phyloP scores from a whole-genome alignment of 2,797 vertebrate genomes.

The Melanotaenia maccullochi region DNA sequence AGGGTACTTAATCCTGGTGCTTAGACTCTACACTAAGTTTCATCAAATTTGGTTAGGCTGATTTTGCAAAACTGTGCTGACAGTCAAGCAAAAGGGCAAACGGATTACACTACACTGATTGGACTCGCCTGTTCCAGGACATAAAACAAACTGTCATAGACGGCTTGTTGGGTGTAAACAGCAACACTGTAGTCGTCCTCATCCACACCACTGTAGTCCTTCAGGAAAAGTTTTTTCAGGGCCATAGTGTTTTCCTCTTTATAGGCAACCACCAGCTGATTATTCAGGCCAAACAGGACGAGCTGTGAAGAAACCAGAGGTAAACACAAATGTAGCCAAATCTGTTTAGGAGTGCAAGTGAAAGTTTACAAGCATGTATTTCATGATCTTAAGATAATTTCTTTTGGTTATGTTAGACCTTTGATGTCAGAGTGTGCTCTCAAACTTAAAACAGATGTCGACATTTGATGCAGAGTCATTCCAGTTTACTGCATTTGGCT shows the following conservation, averaged over 20 bases:
- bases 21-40: neutral
- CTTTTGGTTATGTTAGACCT: neutral
- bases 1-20: neutral
- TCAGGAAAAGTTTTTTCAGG: slow-evolving; percentile 94
- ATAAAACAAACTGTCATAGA: slow-evolving; percentile 89
- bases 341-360: neutral
- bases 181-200: slow-evolving; percentile 92
- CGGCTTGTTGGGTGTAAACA: slow-evolving; percentile 87
- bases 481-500: neutral
- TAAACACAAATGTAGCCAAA: neutral
- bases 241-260: slow-evolving; percentile 93
- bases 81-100: neutral
- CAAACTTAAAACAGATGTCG: neutral
- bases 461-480: neutral
- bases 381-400: neutral
- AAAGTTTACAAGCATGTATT: neutral
- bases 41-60: neutral
- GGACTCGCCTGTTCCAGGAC: slow-evolving; percentile 90
- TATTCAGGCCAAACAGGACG: slow-evolving; percentile 93
- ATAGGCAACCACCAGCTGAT: slow-evolving; percentile 95
- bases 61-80: neutral
- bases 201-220: slow-evolving; percentile 88
- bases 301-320: slow-evolving; percentile 78
- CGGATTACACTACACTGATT: neutral
- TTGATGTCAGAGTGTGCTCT: neutral